Base-by-base conservation (phyloP, 2,113 vertebrate genomes). In the Lepisosteus osseus region DNA sequence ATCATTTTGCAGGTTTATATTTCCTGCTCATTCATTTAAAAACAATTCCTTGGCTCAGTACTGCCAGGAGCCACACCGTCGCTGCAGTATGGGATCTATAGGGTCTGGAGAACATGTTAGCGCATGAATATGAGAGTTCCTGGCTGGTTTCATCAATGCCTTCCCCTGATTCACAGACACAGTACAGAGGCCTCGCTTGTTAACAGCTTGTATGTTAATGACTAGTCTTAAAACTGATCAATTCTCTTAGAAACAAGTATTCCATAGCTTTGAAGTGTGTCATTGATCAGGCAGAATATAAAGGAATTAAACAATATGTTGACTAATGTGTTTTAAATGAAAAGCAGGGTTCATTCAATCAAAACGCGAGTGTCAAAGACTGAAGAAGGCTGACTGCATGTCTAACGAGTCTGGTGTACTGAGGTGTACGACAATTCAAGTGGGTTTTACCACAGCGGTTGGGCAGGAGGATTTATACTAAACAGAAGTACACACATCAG, bases 171-270 rank as follows among this genome's bases (percentile, higher is more conserved):
- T 87, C 81, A 65, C 65, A 85, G 84, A 87, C 83, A 84, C 77
- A 82, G 83, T 85, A 89, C 86, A 89, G 81, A 86, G 81, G 79
- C 79, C 82, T 77, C 61, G 77, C 83, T 91, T 91, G 89, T 91
- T 92, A 91, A 90, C 88, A 91, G 71, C 82, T 79, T 92, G 87
- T 89, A 87, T 89, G 87, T 83, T 90, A 89, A 91, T 90, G 85
- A 87, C 83, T 84, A 80, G 86, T 78, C 86, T 88, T 89, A 89
- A 83, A 87, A 80, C 72, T 88, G 84, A 90, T 91, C 89, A 88
- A 91, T 90, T 79, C 72, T 51, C 82, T 82, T 81, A 86, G 81
- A 86, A 80, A 76, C 80, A 61, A 74, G 81, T 65, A 42, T 82
- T 87, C 81, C 82, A 79, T 77, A 71, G 68, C 89, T 92, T 90